phyloP scores from a whole-genome alignment of 2,797 vertebrate species.

The Sternarchorhynchus goeldii region DNA sequence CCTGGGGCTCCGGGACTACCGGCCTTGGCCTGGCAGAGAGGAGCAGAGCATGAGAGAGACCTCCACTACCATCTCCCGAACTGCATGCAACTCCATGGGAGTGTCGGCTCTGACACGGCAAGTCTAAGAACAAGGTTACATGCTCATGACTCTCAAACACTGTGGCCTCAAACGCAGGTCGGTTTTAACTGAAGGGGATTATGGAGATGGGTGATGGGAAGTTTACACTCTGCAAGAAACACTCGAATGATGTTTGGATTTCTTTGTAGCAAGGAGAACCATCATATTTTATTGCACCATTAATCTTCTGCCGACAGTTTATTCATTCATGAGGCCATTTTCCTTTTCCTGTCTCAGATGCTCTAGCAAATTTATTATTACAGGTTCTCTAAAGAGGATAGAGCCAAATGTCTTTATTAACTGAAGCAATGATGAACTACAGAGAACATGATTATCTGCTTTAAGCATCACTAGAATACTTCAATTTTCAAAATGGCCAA shows the following conservation, averaged over 20 bases:
- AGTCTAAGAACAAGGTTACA: background rate
- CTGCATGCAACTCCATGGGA: too few relatives aligned
- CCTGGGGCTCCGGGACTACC: background rate
- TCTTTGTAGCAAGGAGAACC: slow-evolving; percentile 55
- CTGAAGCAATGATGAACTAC: slow-evolving; percentile 57
- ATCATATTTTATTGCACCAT: slow-evolving; percentile 62
- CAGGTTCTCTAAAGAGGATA: slow-evolving; percentile 58
- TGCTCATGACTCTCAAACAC: background rate
- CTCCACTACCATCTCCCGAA: too few relatives aligned
- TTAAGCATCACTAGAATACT: slow-evolving; percentile 45
- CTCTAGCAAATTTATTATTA: slow-evolving; percentile 62
- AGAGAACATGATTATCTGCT: slow-evolving; percentile 57
- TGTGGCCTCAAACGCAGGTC: slow-evolving; percentile 29
- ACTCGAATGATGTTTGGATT: slow-evolving; percentile 51
- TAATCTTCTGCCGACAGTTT: slow-evolving; percentile 70
- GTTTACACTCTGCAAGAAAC: slow-evolving; percentile 39
- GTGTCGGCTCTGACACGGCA: too few relatives aligned
- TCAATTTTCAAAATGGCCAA: slow-evolving; percentile 44
- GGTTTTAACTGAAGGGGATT: slow-evolving; percentile 50
- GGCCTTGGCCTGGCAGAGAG: background rate
- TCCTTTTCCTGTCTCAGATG: slow-evolving; percentile 51
- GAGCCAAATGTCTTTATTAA: slow-evolving; percentile 61
- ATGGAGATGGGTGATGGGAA: slow-evolving; percentile 29
- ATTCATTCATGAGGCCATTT: slow-evolving; percentile 70
- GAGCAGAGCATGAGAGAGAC: too few relatives aligned